Evolutionary conservation across 2,113 vertebrate genomes (phyloP).

Genomic region (Hydropotes inermis): DNA sequence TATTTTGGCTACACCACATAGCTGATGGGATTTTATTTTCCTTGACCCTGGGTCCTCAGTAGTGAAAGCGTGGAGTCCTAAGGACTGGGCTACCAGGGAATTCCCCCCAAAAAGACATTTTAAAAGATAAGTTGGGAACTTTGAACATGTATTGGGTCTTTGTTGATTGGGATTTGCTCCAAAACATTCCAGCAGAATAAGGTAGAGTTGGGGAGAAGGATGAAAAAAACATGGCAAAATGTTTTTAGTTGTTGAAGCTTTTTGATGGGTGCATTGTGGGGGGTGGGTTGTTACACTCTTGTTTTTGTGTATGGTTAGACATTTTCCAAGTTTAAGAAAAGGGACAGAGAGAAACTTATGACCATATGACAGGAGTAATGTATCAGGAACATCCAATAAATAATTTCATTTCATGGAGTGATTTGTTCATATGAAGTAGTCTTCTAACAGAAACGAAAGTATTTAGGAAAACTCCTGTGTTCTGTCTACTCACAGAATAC

Average conservation of each 20-base stretch:
- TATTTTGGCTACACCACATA: not conserved
- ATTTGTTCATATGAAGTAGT: not conserved
- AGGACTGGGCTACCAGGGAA: not conserved
- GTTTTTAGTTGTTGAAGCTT: not conserved
- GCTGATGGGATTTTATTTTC: not conserved
- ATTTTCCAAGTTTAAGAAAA: not conserved
- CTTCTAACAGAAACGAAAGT: not conserved
- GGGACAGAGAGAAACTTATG: not conserved
- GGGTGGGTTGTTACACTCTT: not conserved
- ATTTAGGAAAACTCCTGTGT: not conserved
- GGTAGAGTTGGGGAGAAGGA: not conserved
- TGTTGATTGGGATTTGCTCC: not conserved
- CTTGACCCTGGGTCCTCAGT: not conserved
- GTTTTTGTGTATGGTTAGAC: not conserved
- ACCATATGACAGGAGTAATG: not conserved
- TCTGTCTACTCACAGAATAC: not conserved
- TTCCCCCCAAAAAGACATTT: not conserved
- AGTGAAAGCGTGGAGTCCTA: not conserved
- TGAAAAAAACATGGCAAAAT: not conserved
- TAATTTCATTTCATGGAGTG: not conserved
- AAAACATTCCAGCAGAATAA: slow-evolving; percentile 1
- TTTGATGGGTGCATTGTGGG: not conserved
- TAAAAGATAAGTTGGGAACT: slow-evolving; percentile 15
- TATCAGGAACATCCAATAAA: not conserved
- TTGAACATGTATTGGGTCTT: not conserved